phyloP scores from a whole-genome alignment of 2,888 invertebrate species.

The Bellardia pandia region DNA sequence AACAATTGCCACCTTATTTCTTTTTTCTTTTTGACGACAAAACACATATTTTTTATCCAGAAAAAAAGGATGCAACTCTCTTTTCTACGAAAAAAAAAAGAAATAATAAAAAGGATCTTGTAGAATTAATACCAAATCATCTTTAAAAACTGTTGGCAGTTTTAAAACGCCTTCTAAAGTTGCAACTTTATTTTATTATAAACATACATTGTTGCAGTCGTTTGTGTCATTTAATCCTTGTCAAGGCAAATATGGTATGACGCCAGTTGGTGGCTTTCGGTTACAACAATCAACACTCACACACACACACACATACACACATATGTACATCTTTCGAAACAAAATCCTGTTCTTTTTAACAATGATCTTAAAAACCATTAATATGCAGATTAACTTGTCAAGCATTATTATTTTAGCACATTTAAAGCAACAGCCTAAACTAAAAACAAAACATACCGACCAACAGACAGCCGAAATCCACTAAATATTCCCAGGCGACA shows the following conservation, averaged over 20 bases:
- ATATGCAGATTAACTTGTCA: slow-evolving; percentile 72
- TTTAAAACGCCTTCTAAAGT: slow-evolving; percentile 58
- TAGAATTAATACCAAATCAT: slow-evolving; percentile 71
- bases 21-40: slow-evolving; percentile 43
- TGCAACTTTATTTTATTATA: slow-evolving; percentile 38
- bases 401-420: slow-evolving; percentile 71
- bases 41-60: slow-evolving; percentile 1
- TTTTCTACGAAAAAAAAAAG: slow-evolving; percentile 1
- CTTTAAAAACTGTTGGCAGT: background rate
- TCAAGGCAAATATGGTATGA: slow-evolving; percentile 49
- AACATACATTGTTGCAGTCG: slow-evolving; percentile 30
- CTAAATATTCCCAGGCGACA: slow-evolving; percentile 34
- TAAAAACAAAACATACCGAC: slow-evolving; percentile 11
- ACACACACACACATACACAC: background rate
- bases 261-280: slow-evolving; percentile 68
- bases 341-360: background rate
- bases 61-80: slow-evolving; percentile 48
- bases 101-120: slow-evolving; percentile 20
- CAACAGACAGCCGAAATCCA: slow-evolving; percentile 29
- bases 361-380: slow-evolving; percentile 60
- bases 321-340: too few species aligned
- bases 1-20: slow-evolving; percentile 27
- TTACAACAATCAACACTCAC: background rate
- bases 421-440: slow-evolving; percentile 41
- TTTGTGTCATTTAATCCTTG: slow-evolving; percentile 60